Conservation (phyloP, 1,140 invertebrate species). For the Probaryconus sp. region DNA sequence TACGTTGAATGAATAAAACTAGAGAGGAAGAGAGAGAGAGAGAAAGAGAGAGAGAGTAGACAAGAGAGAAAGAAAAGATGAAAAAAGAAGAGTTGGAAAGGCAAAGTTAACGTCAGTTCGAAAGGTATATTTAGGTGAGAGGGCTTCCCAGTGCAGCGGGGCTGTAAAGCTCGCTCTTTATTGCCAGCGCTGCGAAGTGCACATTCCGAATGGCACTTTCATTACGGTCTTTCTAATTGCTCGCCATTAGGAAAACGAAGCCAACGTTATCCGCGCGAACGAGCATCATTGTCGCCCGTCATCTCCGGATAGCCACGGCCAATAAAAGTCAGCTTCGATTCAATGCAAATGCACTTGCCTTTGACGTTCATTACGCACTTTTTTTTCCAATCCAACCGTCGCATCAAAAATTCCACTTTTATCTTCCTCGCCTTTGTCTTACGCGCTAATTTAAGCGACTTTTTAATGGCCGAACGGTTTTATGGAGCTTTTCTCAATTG, state of each 20-base stretch:
- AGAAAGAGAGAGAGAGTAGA: conserved; percentile 64
- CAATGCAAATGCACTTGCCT: conserved; percentile 50
- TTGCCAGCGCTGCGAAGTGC: conserved; percentile 65
- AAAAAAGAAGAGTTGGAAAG: conserved; percentile 23
- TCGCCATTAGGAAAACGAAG: conserved; percentile 71
- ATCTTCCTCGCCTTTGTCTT: too few relatives aligned
- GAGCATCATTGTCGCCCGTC: conserved; percentile 67
- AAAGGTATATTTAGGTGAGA: conserved; percentile 73
- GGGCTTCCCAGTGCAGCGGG: conserved; percentile 48
- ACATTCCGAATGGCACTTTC: conserved; percentile 74
- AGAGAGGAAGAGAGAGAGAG: conserved; percentile 41
- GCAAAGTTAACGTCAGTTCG: conserved; percentile 67
- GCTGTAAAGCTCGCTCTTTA: conserved; percentile 71
- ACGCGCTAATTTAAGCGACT: too few relatives aligned
- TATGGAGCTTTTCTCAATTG: too few relatives aligned
- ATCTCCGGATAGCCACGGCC: conserved; percentile 61
- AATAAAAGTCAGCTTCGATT: conserved; percentile 54
- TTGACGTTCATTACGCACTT: conserved; percentile 40
- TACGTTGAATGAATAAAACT: conserved; percentile 72
- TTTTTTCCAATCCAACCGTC: conserved; percentile 27
- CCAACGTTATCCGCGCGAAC: conserved; percentile 65
- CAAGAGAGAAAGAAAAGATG: conserved; percentile 62
- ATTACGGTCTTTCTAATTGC: conserved; percentile 75
- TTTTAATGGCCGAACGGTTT: too few relatives aligned
- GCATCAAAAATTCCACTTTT: too few relatives aligned